Evolutionary conservation across 2,797 vertebrate species (phyloP), one percentile per base, ranked within the genome.

Genomic region (Silurus aristotelis): DNA sequence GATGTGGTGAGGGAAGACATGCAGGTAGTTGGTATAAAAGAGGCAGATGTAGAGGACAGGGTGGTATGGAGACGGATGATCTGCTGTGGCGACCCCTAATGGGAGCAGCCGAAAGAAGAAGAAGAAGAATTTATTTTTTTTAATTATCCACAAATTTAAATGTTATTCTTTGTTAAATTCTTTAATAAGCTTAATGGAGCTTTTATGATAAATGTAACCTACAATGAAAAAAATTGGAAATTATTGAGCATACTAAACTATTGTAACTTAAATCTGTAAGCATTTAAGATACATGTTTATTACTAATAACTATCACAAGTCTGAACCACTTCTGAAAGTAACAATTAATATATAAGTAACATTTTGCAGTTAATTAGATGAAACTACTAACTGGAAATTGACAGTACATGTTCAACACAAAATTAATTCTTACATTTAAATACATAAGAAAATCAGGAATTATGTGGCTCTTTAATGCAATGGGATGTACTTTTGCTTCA

Each of bases 371-470:
- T 80, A n/a, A 68, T 20, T 67, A 87, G 58, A 75, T 58, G 43
- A 17, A 46, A 60, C 38, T 83, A 76, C 75, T 73, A 86, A 82
- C 66, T 80, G 85, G 83, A 81, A 80, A 79, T 79, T 58, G 38
- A 38, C 38, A 38, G 38, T 85, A 77, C 13, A 61, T 80, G 46
- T 76, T 85, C 76, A 27, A 17, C 70, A 56, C 27, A 68, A n/a
- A 46, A 7, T 52, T 46, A 52, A 22, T 73, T 7, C 22, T 46
- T 8, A 71, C 8, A 56, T 56, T 38, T 38, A 4, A 38, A 56
- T 27, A 3, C 9, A 25, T 22, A n/a, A n/a, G 20, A 71, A 46
- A 71, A 71, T 46, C 17, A 20, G 5, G 20, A 46, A 6, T 0
- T 68, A 68, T 43, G 17, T 20, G 8, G 17, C 31, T 71, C 20